Base-by-base conservation (phyloP, 2,888 invertebrate genomes). In the Flexamia atlantica region DNA sequence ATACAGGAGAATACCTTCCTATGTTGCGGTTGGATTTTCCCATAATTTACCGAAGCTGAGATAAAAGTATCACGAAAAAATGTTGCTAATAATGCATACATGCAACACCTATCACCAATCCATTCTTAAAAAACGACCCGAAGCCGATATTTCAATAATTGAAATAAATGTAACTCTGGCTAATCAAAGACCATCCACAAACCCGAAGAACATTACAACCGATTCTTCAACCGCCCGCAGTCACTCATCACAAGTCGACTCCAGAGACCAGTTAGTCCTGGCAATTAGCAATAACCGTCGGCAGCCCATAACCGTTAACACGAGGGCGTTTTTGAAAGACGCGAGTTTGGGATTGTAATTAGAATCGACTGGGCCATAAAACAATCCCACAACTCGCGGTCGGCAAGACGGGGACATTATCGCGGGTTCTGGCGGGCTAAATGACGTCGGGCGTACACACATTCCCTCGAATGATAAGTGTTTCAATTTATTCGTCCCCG, bases 211-310 rank as follows among this genome's bases (percentile, higher is more conserved):
- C 46, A 46, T 46, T 46, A 9, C 2, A 9, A 9, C 12, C 4
- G 4, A 9, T 12, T 46, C 14, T 46, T 46, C 7, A 9, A 10
- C 12, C 46, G 12, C 14, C 4, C 46, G 20, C 53, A 28, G 64
- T 64, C 64, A 64, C 28, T 64, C 64, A 53, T 53, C 53, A 17
- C 2, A 7, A 70, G 40, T 10, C 70, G 70, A 25, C 74, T 76
- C 74, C 0, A n/a, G 74, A 76, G 74, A 40, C 28, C 46, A 0
- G 14, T 76, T 76, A 79, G n/a, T 17, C 5, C n/a, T 4, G 20
- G 32, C 79, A 57, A 79, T 79, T 79, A 79, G 57, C 79, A 79
- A 79, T 79, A 79, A 79, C 79, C 4, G n/a, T 79, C 20, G 50
- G 23, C 79, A 57, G 30, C 5, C n/a, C 57, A 79, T 79, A 79